Evolutionary conservation across 2,888 invertebrate species (phyloP), one percentile per base, ranked within the genome.

Genomic region (Cantharis rustica): DNA sequence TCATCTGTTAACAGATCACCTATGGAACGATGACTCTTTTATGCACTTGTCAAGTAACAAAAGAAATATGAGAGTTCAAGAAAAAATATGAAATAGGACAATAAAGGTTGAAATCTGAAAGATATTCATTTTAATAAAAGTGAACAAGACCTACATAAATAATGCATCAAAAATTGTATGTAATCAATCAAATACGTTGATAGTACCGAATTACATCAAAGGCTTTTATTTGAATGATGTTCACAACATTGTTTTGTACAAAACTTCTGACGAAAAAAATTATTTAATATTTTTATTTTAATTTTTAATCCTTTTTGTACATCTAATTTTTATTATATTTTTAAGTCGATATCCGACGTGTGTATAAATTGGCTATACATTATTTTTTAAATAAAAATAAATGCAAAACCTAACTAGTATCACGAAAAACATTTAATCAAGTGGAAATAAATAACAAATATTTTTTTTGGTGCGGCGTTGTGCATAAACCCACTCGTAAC

Each of bases 1-100:
- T 73, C 72, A 68, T 72, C 73, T 73, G 73, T 62, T 73, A 47
- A 66, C 23, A 68, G 69, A 73, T 73, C 73, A 68, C 62, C 62
- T 73, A 68, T 61, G 73, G 68, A 62, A 73, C 62, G 62, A 31
- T 61, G 68, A 26, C 26, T 73, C 68, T 27, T 69, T 73, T 73
- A 68, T 73, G 23, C 26, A 62, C 26, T 73, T 73, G 68, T 73
- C 73, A 69, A 73, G 61, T 69, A 68, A 73, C 72, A 73, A 73
- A 68, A 62, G 73, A 66, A 68, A 68, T 47, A 72, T 26, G 73
- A 68, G 23, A 62, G 62, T 69, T 73, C 73, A 69, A 69, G n/a
- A 23, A 73, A 73, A 61, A 27, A 68, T 73, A 62, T 62, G 16
- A 73, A 73, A 73, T 20, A 20, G 23, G 17, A 16, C 17, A 23